Evolutionary conservation across 2,113 vertebrate genomes (phyloP).

Genomic region (Neodon shergylaensis): DNA sequence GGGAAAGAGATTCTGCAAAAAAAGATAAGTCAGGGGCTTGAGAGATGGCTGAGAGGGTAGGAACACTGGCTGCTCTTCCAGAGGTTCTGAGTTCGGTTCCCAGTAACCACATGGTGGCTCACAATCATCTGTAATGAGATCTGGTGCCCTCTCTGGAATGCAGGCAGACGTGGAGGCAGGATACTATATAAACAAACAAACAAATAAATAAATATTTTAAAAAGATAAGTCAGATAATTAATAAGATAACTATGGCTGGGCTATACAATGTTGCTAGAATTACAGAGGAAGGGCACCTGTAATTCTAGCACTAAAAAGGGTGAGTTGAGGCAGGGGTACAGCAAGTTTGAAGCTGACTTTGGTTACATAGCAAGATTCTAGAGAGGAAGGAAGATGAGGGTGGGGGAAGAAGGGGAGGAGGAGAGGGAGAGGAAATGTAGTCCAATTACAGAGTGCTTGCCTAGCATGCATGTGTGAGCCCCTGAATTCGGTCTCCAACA

Average conservation of each 20-base stretch:
- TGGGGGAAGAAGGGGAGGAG: background rate
- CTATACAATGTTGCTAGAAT: too few species aligned
- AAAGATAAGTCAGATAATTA: background rate
- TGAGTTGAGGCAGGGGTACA: background rate
- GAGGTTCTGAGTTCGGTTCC: too few species aligned
- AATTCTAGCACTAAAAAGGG: background rate
- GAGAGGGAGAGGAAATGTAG: conserved; percentile 68
- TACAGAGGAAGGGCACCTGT: background rate
- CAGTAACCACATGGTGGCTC: too few species aligned
- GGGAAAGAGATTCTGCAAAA: background rate
- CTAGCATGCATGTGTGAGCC: background rate
- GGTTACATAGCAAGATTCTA: background rate
- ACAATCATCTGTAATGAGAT: too few species aligned
- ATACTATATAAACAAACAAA: too few species aligned
- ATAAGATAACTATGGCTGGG: background rate
- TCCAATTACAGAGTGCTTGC: background rate
- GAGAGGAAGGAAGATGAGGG: background rate
- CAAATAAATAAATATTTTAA: background rate
- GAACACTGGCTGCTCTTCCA: too few species aligned
- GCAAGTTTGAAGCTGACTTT: background rate
- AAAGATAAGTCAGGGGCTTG: too few species aligned
- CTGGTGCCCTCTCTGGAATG: too few species aligned
- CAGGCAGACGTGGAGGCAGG: too few species aligned
- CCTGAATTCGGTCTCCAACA: too few species aligned
- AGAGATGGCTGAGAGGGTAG: too few species aligned